Evolutionary conservation across 2,113 vertebrate genomes (phyloP).

Genomic region (Peromyscus californicus): DNA sequence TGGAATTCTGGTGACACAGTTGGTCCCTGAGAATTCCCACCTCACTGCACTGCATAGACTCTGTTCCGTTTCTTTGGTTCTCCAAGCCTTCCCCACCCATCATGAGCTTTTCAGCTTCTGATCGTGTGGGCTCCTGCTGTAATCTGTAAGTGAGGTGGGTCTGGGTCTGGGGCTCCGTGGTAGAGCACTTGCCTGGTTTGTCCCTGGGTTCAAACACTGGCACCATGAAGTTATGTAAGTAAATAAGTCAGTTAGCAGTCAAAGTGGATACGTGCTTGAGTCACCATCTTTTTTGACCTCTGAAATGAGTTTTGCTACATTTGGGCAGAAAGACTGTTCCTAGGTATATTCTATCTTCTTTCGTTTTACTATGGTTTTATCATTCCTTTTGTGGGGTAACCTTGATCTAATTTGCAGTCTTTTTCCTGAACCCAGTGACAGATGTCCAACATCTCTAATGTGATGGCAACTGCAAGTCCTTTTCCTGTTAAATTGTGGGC

Average conservation of each 20-base stretch:
- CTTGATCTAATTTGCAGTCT: conserved; percentile 9
- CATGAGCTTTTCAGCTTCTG: neutral
- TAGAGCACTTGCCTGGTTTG: neutral
- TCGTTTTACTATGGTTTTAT: neutral
- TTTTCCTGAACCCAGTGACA: conserved; percentile 18
- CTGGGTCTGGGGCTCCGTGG: neutral
- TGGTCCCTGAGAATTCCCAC: neutral
- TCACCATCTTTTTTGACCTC: neutral
- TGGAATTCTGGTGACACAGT: neutral
- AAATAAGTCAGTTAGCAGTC: neutral
- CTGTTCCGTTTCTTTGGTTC: neutral
- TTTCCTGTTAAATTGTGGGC: conserved; percentile 8
- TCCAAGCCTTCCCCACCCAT: neutral
- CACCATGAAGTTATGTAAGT: neutral
- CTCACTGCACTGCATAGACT: neutral
- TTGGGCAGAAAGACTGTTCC: neutral
- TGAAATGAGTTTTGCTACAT: conserved; percentile 30
- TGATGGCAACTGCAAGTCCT: neutral
- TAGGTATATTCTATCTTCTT: neutral
- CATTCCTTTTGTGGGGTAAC: neutral
- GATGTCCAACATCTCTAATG: neutral
- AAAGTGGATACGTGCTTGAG: neutral
- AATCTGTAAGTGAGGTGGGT: neutral
- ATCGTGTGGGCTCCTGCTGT: neutral
- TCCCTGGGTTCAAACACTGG: neutral